A percentile compares a stretch with the other conserved stretches of the same genome.
Evolutionary conservation across 2,888 invertebrate genomes (phyloP).

Genomic region (Heliconius charithonia): DNA sequence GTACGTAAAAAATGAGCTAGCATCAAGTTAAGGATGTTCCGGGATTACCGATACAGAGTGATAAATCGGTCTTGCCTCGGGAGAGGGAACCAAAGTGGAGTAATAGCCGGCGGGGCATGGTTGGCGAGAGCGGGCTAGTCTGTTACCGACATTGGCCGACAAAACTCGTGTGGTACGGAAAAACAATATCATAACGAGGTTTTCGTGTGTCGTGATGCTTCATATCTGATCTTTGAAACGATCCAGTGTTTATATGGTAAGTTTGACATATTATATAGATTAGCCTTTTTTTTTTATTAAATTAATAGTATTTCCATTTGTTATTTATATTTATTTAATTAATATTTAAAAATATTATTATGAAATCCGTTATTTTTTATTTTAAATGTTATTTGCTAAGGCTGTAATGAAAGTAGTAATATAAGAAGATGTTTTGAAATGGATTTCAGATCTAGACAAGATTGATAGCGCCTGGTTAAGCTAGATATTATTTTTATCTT

Average conservation of each 20-base stretch:
- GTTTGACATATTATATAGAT: not conserved
- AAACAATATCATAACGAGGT: slow-evolving; percentile 45
- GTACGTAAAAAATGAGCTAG: slow-evolving; percentile 38
- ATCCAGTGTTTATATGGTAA: slow-evolving; percentile 35
- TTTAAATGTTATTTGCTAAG: not conserved
- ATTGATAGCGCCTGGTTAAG: not conserved
- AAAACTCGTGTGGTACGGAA: slow-evolving; percentile 61
- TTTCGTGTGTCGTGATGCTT: slow-evolving; percentile 46
- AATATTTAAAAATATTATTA: not conserved
- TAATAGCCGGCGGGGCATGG: slow-evolving; percentile 74
- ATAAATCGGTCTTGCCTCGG: slow-evolving; percentile 74
- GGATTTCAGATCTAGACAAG: not conserved
- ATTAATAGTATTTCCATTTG: not conserved
- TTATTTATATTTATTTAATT: not conserved
- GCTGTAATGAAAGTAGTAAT: not conserved
- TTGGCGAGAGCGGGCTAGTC: slow-evolving; percentile 66
- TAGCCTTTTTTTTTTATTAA: not conserved
- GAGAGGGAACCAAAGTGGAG: slow-evolving; percentile 79
- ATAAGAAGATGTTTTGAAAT: not conserved
- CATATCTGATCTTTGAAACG: slow-evolving; percentile 28
- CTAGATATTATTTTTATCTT: not conserved
- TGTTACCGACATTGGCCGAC: slow-evolving; percentile 68
- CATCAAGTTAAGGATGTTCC: slow-evolving; percentile 44
- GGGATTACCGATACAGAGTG: slow-evolving; percentile 60
- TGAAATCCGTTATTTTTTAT: not conserved